These are phyloP conservation scores for Nesidiocoris tenuis DNA, from an alignment of 2,888 invertebrate species.

Conservation along the genomic window DNA sequence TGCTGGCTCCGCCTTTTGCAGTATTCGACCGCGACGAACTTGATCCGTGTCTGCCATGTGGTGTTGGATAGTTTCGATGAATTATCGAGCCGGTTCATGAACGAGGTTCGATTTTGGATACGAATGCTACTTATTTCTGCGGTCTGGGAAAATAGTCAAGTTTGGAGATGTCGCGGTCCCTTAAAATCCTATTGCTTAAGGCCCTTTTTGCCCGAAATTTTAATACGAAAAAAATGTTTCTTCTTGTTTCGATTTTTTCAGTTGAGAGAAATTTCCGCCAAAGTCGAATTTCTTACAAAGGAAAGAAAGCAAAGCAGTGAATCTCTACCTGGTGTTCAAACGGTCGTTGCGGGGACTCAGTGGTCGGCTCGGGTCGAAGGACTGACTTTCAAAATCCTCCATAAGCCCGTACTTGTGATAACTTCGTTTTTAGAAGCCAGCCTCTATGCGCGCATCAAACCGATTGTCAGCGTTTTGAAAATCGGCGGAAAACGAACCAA, in stretches of 20 bases:
- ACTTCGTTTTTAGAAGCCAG: slow-evolving; percentile 73
- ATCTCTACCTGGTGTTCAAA: slow-evolving; percentile 57
- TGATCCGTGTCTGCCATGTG: slow-evolving; percentile 64
- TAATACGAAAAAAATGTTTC: too few species aligned
- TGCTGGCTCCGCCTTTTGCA: slow-evolving; percentile 59
- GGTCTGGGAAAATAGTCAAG: too few species aligned
- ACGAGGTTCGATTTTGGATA: too few species aligned
- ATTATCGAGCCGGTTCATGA: background rate
- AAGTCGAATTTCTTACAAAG: slow-evolving; percentile 4
- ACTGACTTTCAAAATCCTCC: slow-evolving; percentile 59
- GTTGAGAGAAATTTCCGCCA: slow-evolving; percentile 14
- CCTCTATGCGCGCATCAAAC: slow-evolving; percentile 64
- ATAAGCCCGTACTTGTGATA: slow-evolving; percentile 66
- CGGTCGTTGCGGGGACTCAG: slow-evolving; percentile 62
- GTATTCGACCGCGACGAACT: slow-evolving; percentile 59
- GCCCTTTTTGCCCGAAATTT: too few species aligned
- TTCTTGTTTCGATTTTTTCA: slow-evolving; percentile 4
- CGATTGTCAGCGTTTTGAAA: slow-evolving; percentile 51
- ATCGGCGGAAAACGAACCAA: background rate
- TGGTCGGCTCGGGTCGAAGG: slow-evolving; percentile 65
- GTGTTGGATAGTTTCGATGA: slow-evolving; percentile 70
- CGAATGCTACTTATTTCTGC: too few species aligned
- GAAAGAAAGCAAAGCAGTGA: slow-evolving; percentile 14
- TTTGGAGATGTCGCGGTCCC: too few species aligned
- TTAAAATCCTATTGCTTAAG: too few species aligned